Evolutionary conservation across 1,140 invertebrate genomes (phyloP).

Genomic region (Coelopa frigida): DNA sequence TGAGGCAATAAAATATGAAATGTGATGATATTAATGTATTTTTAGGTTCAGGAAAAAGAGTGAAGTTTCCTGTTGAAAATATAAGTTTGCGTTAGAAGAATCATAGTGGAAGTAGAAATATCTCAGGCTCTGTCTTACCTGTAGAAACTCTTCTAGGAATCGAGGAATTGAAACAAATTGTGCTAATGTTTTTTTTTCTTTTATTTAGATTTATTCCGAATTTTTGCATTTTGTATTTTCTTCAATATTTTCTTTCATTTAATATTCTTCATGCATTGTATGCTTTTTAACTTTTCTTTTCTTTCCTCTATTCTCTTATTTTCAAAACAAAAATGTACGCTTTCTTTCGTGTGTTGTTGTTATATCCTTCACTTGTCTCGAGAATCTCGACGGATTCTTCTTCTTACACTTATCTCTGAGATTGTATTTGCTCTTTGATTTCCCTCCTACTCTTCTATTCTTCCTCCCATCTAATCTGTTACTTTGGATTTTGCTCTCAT

Average conservation of each 20-base stretch:
- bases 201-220: slow-evolving; percentile 16
- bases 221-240: slow-evolving; percentile 10
- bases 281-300: slow-evolving; percentile 8
- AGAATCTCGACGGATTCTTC: not conserved
- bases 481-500: no score
- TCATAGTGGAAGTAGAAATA: no score
- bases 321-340: no score
- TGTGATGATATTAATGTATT: not conserved
- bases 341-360: not conserved
- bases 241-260: slow-evolving; percentile 8
- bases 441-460: no score
- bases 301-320: no score
- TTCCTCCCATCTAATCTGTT: no score
- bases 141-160: no score
- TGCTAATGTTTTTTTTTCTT: slow-evolving; percentile 7
- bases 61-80: no score
- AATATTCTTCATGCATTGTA: slow-evolving; percentile 9
- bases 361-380: not conserved
- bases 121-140: no score
- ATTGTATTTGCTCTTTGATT: no score
- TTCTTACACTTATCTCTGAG: not conserved
- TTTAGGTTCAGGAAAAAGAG: not conserved
- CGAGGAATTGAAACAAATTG: no score
- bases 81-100: no score
- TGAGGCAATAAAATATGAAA: not conserved